Evolutionary conservation across 2,113 vertebrate genomes (phyloP).

Genomic region (Galemys pyrenaicus): DNA sequence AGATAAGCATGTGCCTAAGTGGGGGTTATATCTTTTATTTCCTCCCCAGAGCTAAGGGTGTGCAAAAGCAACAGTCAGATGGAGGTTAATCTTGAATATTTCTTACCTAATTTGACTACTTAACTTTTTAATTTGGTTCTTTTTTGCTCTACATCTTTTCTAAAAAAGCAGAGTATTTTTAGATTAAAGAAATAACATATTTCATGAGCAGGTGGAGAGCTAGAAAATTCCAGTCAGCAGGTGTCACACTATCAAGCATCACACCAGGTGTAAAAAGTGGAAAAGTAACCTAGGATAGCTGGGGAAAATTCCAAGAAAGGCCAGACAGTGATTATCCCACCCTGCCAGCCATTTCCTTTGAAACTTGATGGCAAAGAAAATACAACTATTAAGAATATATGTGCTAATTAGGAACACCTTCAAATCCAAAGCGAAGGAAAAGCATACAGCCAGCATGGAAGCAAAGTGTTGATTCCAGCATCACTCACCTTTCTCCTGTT

Average conservation of each 20-base stretch:
- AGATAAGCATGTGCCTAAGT: background rate
- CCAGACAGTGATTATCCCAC: background rate
- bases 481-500: background rate
- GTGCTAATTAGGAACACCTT: slow-evolving; percentile 10
- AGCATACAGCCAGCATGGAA: background rate
- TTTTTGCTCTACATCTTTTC: slow-evolving; percentile 51
- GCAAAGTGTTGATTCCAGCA: background rate
- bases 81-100: slow-evolving; percentile 25
- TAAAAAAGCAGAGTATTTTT: slow-evolving; percentile 68
- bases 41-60: background rate
- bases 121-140: slow-evolving; percentile 75
- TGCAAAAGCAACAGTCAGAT: background rate
- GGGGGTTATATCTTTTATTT: background rate
- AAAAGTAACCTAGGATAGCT: slow-evolving; percentile 65
- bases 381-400: background rate
- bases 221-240: slow-evolving; percentile 77
- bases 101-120: slow-evolving; percentile 74
- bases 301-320: slow-evolving; percentile 71
- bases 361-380: slow-evolving; percentile 44
- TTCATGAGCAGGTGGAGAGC: slow-evolving; percentile 76
- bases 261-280: slow-evolving; percentile 68
- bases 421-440: background rate
- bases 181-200: slow-evolving; percentile 77
- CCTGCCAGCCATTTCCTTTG: slow-evolving; percentile 55
- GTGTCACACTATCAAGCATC: slow-evolving; percentile 71